Base-by-base conservation (phyloP, 2,113 vertebrate genomes). In the Trogon melanurus region DNA sequence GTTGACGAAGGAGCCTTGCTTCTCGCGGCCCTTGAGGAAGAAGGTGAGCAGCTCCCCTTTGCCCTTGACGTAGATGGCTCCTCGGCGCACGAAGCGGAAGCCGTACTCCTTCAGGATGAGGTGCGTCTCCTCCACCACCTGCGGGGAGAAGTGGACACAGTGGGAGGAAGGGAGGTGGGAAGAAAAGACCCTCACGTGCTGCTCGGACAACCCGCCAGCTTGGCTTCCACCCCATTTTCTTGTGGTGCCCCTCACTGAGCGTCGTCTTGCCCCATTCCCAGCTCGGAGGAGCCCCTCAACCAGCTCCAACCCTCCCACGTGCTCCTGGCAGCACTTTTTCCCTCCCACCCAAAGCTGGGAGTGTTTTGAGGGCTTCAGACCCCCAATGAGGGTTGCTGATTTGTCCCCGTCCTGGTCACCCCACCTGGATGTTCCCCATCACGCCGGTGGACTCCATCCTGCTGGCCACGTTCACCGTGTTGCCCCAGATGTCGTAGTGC, bases 401-500 rank as follows among this genome's bases (percentile, higher is more conserved):
- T 30, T 44, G 13, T 23, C 20, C 75, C 54, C 6, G 11, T 48
- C 9, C 25, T 18, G 3, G 0, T 67, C 32, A 2, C n/a, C 29
- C 11, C 93, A 26, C 97, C 99, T 99, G 99, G 73, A 99, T 99
- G 91, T 99, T 99, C 8, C 99, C 99, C 99, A 99, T 99, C 60
- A 99, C 98, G 0, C 99, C 99, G 0, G 99, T 99, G 76, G 99
- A 99, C 89, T 99, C 99, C 99, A 99, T 99, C 74, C 99, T 98
- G 97, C 99, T 99, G 94, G 99, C 99, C 73, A 99, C 99, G 1
- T 99, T 99, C 87, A 99, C 99, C 1, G 99, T 99, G 93, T 99
- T 99, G 51, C 99, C 99, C 99, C 99, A 99, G 94, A 99, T 99
- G 95, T 99, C 99, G 2, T 99, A 99, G 96, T 99, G 99, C 2